A percentile compares a stretch with the other conserved stretches of the same genome.
These are phyloP conservation scores for Agonopterix arenella DNA, from an alignment of 2,888 invertebrate genomes.

Conservation along the genomic window DNA sequence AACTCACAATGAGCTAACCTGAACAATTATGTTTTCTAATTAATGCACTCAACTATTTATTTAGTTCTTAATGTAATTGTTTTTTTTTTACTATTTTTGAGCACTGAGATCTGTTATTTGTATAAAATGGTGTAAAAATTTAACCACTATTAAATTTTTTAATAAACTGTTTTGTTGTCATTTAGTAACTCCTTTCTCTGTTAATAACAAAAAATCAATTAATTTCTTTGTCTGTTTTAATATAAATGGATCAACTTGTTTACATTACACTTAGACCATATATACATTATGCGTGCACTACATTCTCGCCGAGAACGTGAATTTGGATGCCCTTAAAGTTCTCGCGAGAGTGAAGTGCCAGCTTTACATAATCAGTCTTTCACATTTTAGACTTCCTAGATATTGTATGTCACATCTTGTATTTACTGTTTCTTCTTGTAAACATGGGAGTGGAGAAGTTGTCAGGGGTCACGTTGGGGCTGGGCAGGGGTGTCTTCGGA, in stretches of 20 bases:
- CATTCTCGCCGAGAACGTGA: too few relatives aligned
- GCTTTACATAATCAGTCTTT: constrained; percentile 18
- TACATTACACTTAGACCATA: too few relatives aligned
- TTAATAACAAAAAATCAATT: neutral
- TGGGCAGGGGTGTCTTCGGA: constrained; percentile 52
- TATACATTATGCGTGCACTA: too few relatives aligned
- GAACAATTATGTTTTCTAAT: constrained; percentile 56
- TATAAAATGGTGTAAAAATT: constrained; percentile 53
- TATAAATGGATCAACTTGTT: too few relatives aligned
- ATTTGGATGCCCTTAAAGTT: too few relatives aligned
- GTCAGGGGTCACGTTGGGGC: constrained; percentile 55
- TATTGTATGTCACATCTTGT: constrained; percentile 54
- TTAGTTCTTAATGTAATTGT: constrained; percentile 63
- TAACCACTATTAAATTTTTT: constrained; percentile 55
- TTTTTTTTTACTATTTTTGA: constrained; percentile 53
- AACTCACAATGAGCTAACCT: constrained; percentile 54
- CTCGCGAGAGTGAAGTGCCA: too few relatives aligned
- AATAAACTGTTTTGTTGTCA: constrained; percentile 16
- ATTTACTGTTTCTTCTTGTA: constrained; percentile 48
- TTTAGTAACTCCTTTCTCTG: too few relatives aligned
- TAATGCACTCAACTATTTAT: constrained; percentile 71
- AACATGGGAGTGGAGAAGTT: constrained; percentile 64
- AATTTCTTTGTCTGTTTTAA: too few relatives aligned
- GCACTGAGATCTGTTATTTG: constrained; percentile 75
- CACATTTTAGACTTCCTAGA: constrained; percentile 20